Evolutionary conservation across 2,888 invertebrate genomes (phyloP).

Genomic region (Drosophila trichaetosa): DNA sequence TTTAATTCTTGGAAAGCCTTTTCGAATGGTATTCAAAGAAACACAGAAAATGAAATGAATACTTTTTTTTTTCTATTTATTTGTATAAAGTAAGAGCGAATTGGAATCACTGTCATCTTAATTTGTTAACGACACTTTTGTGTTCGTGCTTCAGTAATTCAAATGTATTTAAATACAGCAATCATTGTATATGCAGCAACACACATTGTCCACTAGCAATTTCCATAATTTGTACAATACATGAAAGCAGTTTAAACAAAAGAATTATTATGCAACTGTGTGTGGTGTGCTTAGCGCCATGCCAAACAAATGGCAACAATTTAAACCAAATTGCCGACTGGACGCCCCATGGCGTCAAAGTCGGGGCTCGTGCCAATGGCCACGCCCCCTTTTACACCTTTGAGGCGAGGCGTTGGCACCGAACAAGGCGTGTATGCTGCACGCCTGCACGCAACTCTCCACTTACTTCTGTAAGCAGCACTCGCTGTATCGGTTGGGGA

Average conservation of each 20-base stretch:
- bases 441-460: slow-evolving; percentile 72
- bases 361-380: slow-evolving; percentile 53
- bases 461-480: slow-evolving; percentile 55
- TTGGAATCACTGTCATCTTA: neutral
- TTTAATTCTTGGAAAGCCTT: neutral
- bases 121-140: neutral
- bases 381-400: slow-evolving; percentile 77
- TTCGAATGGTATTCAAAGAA: neutral
- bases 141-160: slow-evolving; percentile 1
- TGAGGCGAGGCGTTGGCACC: slow-evolving; percentile 40
- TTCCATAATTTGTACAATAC: slow-evolving; percentile 68
- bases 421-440: slow-evolving; percentile 59
- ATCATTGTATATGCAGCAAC: slow-evolving; percentile 14
- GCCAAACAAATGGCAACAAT: slow-evolving; percentile 78
- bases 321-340: slow-evolving; percentile 74
- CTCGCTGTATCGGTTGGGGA: slow-evolving; percentile 20
- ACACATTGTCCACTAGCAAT: slow-evolving; percentile 51
- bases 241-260: slow-evolving; percentile 60
- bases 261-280: slow-evolving; percentile 68
- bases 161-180: slow-evolving; percentile 22
- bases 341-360: slow-evolving; percentile 63
- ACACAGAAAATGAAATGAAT: neutral
- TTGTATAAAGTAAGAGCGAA: neutral
- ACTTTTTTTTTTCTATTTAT: neutral
- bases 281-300: slow-evolving; percentile 51